These are phyloP conservation scores for Sminthurinus signatus DNA, from an alignment of 1,140 invertebrate genomes.

Conservation along the genomic window DNA sequence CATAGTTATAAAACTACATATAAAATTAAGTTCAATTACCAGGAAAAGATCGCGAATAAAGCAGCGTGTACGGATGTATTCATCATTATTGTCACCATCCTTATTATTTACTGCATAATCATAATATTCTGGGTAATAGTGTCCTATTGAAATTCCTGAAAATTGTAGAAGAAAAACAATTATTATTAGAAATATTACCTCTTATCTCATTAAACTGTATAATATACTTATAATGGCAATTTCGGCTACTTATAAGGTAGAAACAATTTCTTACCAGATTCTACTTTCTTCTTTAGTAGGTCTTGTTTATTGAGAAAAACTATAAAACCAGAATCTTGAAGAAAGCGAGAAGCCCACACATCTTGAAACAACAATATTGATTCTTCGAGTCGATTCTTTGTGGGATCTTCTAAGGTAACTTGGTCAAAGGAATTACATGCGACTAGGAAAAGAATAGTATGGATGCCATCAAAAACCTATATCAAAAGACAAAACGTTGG, in stretches of 20 bases:
- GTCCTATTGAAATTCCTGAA: slow-evolving; percentile 56
- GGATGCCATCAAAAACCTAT: slow-evolving; percentile 71
- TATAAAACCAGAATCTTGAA: slow-evolving; percentile 64
- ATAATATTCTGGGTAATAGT: slow-evolving; percentile 60
- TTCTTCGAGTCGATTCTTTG: slow-evolving; percentile 63
- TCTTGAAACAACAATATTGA: slow-evolving; percentile 63
- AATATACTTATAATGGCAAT: too few species aligned
- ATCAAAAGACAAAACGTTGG: slow-evolving; percentile 30
- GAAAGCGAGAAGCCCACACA: slow-evolving; percentile 69
- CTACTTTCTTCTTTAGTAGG: slow-evolving; percentile 62
- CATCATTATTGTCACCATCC: slow-evolving; percentile 49
- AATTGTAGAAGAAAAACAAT: too few species aligned
- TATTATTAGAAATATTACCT: too few species aligned
- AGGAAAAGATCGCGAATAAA: slow-evolving; percentile 63
- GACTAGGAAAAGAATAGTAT: slow-evolving; percentile 69
- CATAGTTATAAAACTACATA: background rate
- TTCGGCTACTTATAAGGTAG: too few species aligned
- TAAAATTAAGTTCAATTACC: slow-evolving; percentile 46
- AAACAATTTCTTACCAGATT: too few species aligned
- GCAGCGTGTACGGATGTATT: slow-evolving; percentile 57
- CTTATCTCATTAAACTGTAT: too few species aligned
- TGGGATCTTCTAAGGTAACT: slow-evolving; percentile 61
- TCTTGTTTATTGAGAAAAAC: slow-evolving; percentile 80
- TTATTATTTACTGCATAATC: slow-evolving; percentile 49
- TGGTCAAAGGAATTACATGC: slow-evolving; percentile 72